These are phyloP conservation scores for Chrysochloris asiatica DNA, from an alignment of 2,113 vertebrate genomes.

Conservation along the genomic window DNA sequence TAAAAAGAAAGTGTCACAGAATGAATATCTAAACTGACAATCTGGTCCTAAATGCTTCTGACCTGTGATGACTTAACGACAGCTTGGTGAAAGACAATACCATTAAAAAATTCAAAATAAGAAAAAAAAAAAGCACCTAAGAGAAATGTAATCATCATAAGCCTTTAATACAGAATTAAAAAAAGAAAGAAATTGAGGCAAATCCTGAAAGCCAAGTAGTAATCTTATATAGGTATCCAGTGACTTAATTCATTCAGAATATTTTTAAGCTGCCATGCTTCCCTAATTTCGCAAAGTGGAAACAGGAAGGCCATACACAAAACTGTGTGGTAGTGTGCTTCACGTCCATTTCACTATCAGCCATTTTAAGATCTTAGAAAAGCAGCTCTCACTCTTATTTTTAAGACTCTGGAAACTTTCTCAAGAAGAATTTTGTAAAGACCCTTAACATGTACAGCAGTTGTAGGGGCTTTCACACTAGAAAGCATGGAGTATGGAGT, in stretches of 20 bases:
- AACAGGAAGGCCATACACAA: background rate
- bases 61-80: background rate
- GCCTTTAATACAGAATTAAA: background rate
- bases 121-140: background rate
- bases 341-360: background rate
- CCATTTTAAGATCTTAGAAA: background rate
- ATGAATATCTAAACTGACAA: background rate
- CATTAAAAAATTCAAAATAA: background rate
- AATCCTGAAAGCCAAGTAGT: background rate
- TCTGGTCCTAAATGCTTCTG: background rate
- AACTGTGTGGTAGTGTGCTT: background rate
- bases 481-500: background rate
- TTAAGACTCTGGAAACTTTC: background rate
- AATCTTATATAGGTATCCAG: background rate
- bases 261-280: background rate
- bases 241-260: background rate
- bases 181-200: background rate
- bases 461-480: background rate
- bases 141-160: background rate
- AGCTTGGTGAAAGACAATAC: background rate
- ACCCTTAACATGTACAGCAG: background rate
- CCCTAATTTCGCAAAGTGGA: background rate
- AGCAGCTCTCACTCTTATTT: background rate
- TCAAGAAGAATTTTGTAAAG: too few relatives aligned
- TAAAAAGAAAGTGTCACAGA: conserved; percentile 7